These are phyloP conservation scores for Megastigmus dorsalis DNA, from an alignment of 2,888 invertebrate genomes.

Conservation along the genomic window DNA sequence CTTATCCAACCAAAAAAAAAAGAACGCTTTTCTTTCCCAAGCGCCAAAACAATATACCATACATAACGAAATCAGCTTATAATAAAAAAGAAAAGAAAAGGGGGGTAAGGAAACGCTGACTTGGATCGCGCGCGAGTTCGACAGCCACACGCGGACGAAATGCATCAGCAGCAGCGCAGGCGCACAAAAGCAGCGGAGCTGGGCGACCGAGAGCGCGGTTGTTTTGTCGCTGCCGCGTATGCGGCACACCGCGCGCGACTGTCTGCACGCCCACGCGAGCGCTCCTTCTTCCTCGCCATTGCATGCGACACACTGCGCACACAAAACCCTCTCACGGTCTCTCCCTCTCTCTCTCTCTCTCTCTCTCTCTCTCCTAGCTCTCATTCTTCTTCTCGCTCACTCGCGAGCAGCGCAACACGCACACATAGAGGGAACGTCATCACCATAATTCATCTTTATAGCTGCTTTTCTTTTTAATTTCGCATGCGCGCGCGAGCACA, in stretches of 20 bases:
- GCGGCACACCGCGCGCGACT: constrained; percentile 55
- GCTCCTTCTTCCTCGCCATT: constrained; percentile 6
- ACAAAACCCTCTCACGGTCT: constrained; percentile 47
- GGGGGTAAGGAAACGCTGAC: constrained; percentile 1
- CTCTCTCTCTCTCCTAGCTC: not conserved
- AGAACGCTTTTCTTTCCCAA: not conserved
- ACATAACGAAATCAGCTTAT: constrained; percentile 28
- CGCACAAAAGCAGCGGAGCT: constrained; percentile 12
- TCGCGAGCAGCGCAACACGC: too few species aligned
- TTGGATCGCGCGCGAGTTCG: constrained; percentile 49
- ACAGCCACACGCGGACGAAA: constrained; percentile 41
- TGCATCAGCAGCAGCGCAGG: too few species aligned
- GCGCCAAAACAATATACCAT: constrained; percentile 35
- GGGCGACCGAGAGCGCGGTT: constrained; percentile 58
- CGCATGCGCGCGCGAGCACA: constrained; percentile 13
- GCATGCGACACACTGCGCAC: not conserved
- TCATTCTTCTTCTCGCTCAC: not conserved
- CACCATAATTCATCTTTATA: constrained; percentile 59
- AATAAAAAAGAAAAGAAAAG: not conserved
- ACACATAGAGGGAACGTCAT: constrained; percentile 51
- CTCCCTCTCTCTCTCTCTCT: constrained; percentile 17
- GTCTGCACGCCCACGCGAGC: constrained; percentile 64
- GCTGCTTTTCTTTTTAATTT: constrained; percentile 57
- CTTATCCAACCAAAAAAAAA: constrained; percentile 13
- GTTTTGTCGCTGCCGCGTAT: constrained; percentile 55